These are phyloP conservation scores for Gryon sp. DNA, from an alignment of 1,140 invertebrate species.

Conservation along the genomic window DNA sequence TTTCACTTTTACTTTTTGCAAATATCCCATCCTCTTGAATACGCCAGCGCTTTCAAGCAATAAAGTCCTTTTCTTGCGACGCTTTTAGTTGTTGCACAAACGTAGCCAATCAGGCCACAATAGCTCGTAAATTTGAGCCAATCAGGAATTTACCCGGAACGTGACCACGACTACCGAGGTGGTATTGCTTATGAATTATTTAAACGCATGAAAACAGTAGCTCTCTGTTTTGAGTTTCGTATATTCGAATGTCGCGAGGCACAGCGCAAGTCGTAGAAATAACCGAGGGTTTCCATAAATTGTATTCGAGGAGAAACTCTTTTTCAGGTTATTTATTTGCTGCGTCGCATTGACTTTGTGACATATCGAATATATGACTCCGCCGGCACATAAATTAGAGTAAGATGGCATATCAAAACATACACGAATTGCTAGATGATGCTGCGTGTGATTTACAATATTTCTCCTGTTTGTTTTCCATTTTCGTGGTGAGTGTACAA, in stretches of 20 bases:
- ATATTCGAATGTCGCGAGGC: conserved; percentile 41
- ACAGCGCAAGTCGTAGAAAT: conserved; percentile 29
- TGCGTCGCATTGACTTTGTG: conserved; percentile 53
- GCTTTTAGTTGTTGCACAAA: conserved; percentile 73
- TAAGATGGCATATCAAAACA: conserved; percentile 52
- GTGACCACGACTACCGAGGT: conserved; percentile 72
- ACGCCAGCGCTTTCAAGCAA: conserved; percentile 67
- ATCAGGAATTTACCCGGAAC: conserved; percentile 74
- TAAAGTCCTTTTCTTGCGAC: conserved; percentile 74
- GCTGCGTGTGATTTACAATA: conserved; percentile 47
- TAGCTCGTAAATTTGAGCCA: conserved; percentile 78
- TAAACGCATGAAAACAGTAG: conserved; percentile 66
- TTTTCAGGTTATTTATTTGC: conserved; percentile 60
- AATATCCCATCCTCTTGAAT: neutral
- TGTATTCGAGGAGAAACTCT: conserved; percentile 56
- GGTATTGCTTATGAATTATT: conserved; percentile 79
- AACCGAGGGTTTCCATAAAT: conserved; percentile 62
- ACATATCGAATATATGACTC: conserved; percentile 56
- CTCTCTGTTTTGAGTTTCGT: conserved; percentile 63
- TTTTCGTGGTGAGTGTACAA: conserved; percentile 14
- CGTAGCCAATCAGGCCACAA: conserved; percentile 78
- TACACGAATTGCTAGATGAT: conserved; percentile 29
- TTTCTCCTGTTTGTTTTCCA: conserved; percentile 39
- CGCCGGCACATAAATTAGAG: conserved; percentile 53
- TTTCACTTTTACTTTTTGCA: neutral